Conservation (phyloP, 2,797 vertebrate species). For the Spondyliosoma cantharus region DNA sequence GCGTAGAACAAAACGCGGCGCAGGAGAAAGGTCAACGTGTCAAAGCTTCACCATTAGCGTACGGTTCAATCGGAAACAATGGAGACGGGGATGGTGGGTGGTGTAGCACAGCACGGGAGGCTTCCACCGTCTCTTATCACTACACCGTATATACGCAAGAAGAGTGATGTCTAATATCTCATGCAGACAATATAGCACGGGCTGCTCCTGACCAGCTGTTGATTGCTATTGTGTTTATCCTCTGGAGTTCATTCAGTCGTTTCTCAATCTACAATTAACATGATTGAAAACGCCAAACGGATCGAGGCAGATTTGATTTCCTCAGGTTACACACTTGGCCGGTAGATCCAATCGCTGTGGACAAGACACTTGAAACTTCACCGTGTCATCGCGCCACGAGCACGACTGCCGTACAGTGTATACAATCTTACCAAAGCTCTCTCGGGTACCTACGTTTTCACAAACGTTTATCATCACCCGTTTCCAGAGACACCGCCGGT, state of each 20-base stretch:
- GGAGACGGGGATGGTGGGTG: conserved; percentile 8
- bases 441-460: conserved; percentile 8
- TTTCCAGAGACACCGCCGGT: conserved; percentile 14
- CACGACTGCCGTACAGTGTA: neutral
- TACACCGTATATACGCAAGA: neutral
- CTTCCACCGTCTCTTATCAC: neutral
- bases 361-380: neutral
- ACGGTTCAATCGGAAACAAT: conserved; percentile 11
- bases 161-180: neutral
- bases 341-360: neutral
- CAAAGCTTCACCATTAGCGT: conserved; percentile 51
- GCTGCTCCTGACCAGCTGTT: conserved; percentile 5
- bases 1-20: conserved; percentile 37
- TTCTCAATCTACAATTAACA: neutral
- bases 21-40: conserved; percentile 63
- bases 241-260: neutral
- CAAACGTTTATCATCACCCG: conserved; percentile 14
- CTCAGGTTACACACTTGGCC: too few species aligned
- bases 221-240: conserved; percentile 4
- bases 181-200: neutral
- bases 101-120: neutral
- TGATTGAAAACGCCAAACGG: conserved; percentile 5
- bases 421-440: conserved; percentile 5
- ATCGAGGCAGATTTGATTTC: conserved; percentile 1
- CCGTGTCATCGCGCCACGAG: neutral